Conservation (phyloP, 2,888 invertebrate species). For the Agrilus cyanescens region DNA sequence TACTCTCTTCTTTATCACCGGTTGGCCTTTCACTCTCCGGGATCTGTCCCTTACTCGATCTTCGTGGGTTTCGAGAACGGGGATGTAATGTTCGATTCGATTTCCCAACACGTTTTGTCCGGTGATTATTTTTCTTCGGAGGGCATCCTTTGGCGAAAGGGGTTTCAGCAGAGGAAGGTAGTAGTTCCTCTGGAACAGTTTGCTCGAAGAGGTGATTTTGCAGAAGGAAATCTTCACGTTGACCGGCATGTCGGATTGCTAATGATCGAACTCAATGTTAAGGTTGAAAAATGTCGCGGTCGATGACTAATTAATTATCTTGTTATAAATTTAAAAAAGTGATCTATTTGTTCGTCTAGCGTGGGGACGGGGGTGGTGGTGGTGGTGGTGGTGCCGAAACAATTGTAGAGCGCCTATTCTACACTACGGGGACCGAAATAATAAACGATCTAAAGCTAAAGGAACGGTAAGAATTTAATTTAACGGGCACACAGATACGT, state of each 20-base stretch:
- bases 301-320: constrained; percentile 1
- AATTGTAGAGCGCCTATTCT: too few species aligned
- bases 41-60: constrained; percentile 25
- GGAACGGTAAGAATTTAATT: too few species aligned
- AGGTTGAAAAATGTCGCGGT: neutral
- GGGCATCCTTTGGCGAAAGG: constrained; percentile 69
- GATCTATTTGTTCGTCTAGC: too few species aligned
- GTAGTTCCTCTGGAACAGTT: constrained; percentile 68
- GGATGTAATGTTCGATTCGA: constrained; percentile 59
- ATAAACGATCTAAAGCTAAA: too few species aligned
- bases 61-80: constrained; percentile 46
- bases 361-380: too few species aligned
- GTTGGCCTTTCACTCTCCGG: constrained; percentile 29
- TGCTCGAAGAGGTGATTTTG: constrained; percentile 68
- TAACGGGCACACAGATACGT: constrained; percentile 14
- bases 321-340: neutral
- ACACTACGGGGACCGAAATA: too few species aligned
- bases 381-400: too few species aligned
- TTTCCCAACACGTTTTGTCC: constrained; percentile 53
- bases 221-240: constrained; percentile 45
- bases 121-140: constrained; percentile 65
- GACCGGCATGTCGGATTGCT: constrained; percentile 24
- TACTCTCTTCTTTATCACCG: constrained; percentile 29
- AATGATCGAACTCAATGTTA: neutral
- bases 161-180: constrained; percentile 71